A percentile compares a stretch with the other conserved stretches of the same genome.
phyloP scores from a whole-genome alignment of 2,888 invertebrate species.

The Drosophila recens region DNA sequence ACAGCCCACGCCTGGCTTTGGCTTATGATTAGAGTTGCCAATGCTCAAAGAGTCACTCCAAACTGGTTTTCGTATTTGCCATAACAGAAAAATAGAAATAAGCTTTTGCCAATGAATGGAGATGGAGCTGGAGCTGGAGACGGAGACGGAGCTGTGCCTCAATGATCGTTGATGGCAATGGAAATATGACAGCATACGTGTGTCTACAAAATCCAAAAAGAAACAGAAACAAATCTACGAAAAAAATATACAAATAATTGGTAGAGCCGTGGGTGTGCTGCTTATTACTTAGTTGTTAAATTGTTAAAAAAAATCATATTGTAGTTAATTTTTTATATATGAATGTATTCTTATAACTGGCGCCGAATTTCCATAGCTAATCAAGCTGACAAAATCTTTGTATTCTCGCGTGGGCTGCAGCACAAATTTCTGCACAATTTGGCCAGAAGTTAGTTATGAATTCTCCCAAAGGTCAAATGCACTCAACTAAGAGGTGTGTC shows the following conservation, averaged over 20 bases:
- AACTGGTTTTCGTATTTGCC: slow-evolving; percentile 58
- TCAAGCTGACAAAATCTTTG: slow-evolving; percentile 37
- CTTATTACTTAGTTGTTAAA: slow-evolving; percentile 64
- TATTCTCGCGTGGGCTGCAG: slow-evolving; percentile 28
- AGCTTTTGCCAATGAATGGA: slow-evolving; percentile 34
- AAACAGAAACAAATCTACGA: slow-evolving; percentile 15
- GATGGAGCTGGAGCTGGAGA: slow-evolving; percentile 32
- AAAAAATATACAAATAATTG: slow-evolving; percentile 32
- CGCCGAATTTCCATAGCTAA: slow-evolving; percentile 54
- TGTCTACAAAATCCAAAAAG: slow-evolving; percentile 45
- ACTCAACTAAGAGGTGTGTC: slow-evolving; percentile 39
- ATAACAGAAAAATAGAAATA: slow-evolving; percentile 6
- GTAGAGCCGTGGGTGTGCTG: slow-evolving; percentile 57
- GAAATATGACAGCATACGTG: slow-evolving; percentile 74
- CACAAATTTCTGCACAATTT: slow-evolving; percentile 31
- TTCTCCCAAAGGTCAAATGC: slow-evolving; percentile 52
- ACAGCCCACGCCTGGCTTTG: slow-evolving; percentile 70
- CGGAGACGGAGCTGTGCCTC: slow-evolving; percentile 26
- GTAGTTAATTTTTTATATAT: slow-evolving; percentile 5
- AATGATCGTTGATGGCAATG: slow-evolving; percentile 45
- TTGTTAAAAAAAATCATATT: slow-evolving; percentile 39
- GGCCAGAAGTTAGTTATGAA: slow-evolving; percentile 37
- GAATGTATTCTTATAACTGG: slow-evolving; percentile 31
- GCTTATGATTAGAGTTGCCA: slow-evolving; percentile 55
- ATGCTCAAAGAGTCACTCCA: slow-evolving; percentile 33